These are phyloP conservation scores for Caretta caretta DNA, from an alignment of 2,113 vertebrate species.

Conservation along the genomic window DNA sequence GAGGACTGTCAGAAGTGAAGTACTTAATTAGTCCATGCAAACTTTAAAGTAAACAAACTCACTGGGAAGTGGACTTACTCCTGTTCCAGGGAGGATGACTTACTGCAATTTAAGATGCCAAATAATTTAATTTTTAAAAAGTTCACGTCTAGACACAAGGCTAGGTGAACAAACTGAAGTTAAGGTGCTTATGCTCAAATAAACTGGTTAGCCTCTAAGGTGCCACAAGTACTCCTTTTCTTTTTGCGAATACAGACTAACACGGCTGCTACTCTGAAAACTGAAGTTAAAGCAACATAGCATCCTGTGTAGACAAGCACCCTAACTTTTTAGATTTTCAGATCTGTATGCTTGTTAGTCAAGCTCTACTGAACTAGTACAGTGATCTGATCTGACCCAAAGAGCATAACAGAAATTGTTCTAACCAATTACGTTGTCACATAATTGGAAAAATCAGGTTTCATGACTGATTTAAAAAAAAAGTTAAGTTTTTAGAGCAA, in stretches of 20 bases:
- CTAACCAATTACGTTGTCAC: neutral
- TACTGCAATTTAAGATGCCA: neutral
- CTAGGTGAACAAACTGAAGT: neutral
- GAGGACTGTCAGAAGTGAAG: constrained; percentile 13
- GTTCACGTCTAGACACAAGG: neutral
- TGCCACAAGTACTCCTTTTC: too few species aligned
- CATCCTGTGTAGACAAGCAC: neutral
- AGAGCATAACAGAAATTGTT: neutral
- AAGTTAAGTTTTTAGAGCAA: neutral
- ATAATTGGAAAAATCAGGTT: neutral
- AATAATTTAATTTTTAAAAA: constrained; percentile 1
- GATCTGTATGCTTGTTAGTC: neutral
- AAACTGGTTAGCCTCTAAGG: too few species aligned
- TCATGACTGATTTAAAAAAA: neutral
- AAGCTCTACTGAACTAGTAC: neutral
- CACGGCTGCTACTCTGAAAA: neutral
- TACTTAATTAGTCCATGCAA: constrained; percentile 6
- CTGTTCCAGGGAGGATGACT: neutral
- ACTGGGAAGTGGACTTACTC: constrained; percentile 14
- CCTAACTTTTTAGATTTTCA: neutral
- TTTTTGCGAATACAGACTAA: too few species aligned
- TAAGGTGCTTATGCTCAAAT: neutral
- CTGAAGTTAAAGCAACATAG: neutral
- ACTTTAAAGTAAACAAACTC: constrained; percentile 11
- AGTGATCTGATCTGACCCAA: neutral